Percentiles rank a stretch among this genome's conserved stretches.
phyloP scores from a whole-genome alignment of 2,888 invertebrate species.

The Zhuqinia jingwanae region DNA sequence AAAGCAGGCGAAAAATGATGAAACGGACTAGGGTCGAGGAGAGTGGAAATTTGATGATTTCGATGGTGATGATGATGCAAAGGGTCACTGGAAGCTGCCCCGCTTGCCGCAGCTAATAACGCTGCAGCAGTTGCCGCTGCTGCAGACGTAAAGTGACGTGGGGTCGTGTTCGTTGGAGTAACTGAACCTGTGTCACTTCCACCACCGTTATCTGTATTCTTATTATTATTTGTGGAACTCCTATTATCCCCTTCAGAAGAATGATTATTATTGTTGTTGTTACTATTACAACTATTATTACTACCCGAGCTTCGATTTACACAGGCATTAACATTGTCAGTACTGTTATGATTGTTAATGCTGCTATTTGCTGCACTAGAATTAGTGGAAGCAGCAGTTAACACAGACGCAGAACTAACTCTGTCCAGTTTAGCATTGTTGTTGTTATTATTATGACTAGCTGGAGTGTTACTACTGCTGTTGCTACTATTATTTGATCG shows the following conservation, averaged over 20 bases:
- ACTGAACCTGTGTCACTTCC: slow-evolving; percentile 2
- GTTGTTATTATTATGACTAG: not conserved
- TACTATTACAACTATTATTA: not conserved
- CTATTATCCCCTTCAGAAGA: not conserved
- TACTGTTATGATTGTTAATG: not conserved
- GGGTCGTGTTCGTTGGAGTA: slow-evolving; percentile 12
- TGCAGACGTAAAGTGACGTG: slow-evolving; percentile 60
- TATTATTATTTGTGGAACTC: slow-evolving; percentile 5
- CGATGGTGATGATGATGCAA: slow-evolving; percentile 61
- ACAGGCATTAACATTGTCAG: not conserved
- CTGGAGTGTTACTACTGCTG: not conserved
- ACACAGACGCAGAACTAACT: slow-evolving; percentile 10
- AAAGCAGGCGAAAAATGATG: slow-evolving; percentile 75
- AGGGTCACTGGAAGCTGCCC: slow-evolving; percentile 56
- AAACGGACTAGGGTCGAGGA: slow-evolving; percentile 74
- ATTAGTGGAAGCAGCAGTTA: slow-evolving; percentile 18
- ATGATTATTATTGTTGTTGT: not conserved
- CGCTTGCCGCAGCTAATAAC: slow-evolving; percentile 39
- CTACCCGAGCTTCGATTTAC: slow-evolving; percentile 25
- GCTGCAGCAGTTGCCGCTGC: slow-evolving; percentile 66
- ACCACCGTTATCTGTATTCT: slow-evolving; percentile 6
- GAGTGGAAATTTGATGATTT: slow-evolving; percentile 67
- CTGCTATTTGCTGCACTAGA: slow-evolving; percentile 10
- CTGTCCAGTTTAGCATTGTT: slow-evolving; percentile 57
- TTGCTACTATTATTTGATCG: slow-evolving; percentile 41